These are phyloP conservation scores for Penaeus chinensis DNA, from an alignment of 1,140 invertebrate species.

Conservation along the genomic window DNA sequence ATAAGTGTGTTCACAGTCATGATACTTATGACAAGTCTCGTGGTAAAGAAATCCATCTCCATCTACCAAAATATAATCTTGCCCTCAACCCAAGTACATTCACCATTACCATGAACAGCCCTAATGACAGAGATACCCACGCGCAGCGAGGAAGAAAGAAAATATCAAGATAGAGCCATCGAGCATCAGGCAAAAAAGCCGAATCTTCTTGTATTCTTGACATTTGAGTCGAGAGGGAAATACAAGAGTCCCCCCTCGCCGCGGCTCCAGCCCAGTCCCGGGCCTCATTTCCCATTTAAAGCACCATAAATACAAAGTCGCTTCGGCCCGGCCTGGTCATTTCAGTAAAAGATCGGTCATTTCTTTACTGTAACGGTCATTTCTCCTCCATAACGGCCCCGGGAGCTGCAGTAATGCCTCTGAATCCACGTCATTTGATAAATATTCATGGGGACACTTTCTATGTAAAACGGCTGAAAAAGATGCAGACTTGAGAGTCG, in stretches of 20 bases:
- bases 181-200: too few relatives aligned
- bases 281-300: constrained; percentile 45
- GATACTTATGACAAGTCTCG: too few relatives aligned
- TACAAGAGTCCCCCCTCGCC: background rate
- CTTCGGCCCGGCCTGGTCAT: constrained; percentile 29
- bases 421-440: constrained; percentile 41
- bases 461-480: constrained; percentile 40
- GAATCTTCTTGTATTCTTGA: too few relatives aligned
- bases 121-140: too few relatives aligned
- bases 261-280: background rate
- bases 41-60: too few relatives aligned
- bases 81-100: too few relatives aligned
- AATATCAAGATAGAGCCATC: too few relatives aligned
- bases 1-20: too few relatives aligned
- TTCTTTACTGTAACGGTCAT: constrained; percentile 40
- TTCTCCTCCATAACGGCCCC: constrained; percentile 27
- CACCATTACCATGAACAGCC: too few relatives aligned
- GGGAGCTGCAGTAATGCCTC: constrained; percentile 38
- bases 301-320: constrained; percentile 43
- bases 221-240: too few relatives aligned
- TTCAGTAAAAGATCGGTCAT: constrained; percentile 46
- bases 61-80: too few relatives aligned
- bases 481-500: background rate
- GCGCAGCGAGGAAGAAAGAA: too few relatives aligned
- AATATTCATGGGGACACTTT: constrained; percentile 40